Base-by-base conservation (phyloP, 2,888 invertebrate species). In the Sinopyrophorus schimmeli region DNA sequence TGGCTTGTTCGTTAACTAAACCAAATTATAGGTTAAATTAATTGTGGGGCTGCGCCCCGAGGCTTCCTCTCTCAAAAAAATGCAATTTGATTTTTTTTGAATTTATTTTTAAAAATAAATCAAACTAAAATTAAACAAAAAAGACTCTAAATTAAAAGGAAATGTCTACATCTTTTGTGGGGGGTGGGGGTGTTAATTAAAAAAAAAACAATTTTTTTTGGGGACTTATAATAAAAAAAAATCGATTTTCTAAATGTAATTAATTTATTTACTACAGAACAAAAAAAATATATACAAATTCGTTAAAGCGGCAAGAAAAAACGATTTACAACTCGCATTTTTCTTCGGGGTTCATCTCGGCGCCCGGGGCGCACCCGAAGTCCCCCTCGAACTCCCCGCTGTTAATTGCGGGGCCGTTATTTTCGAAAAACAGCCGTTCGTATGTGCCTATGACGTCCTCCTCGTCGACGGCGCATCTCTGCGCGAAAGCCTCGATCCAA, bases 291-390 rank as follows among this genome's bases (percentile, higher is more conserved):
- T n/a, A n/a, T n/a, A n/a, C n/a, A n/a, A n/a, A n/a, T n/a, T n/a
- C n/a, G n/a, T n/a, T n/a, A n/a, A n/a, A n/a, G n/a, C n/a, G n/a
- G n/a, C n/a, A n/a, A n/a, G n/a, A n/a, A n/a, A n/a, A n/a, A n/a
- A n/a, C n/a, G n/a, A n/a, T n/a, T n/a, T n/a, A n/a, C n/a, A n/a
- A n/a, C n/a, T n/a, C n/a, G n/a, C 43, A 44, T 28, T 35, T 44
- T 15, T 37, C 27, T 14, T 7, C 5, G 7, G 47, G 47, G 27
- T 47, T 47, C 47, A 47, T 47, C 4, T 17, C 10, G 1, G 47
- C 39, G 14, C 27, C 17, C 1, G 9, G 6, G 2, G 30, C 11
- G 34, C 47, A 47, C 6, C 34, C 9, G 18, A 47, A 47, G 15
- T 47, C 47, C 3, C 5, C 18, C 2, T 39, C 47, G 27, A 47